phyloP scores from a whole-genome alignment of 2,888 invertebrate genomes.

The Papilio gigon region DNA sequence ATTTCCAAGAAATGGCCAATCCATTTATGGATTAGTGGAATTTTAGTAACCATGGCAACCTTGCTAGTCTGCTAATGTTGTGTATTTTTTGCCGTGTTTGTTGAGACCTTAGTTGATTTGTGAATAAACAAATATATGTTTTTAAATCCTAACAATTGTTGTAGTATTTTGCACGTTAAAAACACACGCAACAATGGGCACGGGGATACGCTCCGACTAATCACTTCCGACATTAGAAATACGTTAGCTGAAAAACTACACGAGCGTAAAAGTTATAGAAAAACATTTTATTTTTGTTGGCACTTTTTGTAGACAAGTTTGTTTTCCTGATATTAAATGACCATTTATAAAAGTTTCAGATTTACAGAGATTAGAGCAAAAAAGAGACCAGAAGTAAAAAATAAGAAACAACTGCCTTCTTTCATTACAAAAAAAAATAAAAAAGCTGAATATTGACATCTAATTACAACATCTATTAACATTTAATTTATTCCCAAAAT shows the following conservation, averaged over 20 bases:
- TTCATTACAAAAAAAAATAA: too few relatives aligned
- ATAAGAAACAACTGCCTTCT: background rate
- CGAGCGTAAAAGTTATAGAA: background rate
- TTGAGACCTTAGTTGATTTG: too few relatives aligned
- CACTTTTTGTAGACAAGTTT: background rate
- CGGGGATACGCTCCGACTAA: conserved; percentile 13
- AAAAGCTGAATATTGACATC: too few relatives aligned
- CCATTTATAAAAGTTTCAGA: too few relatives aligned
- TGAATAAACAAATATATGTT: background rate
- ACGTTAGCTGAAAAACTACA: conserved; percentile 23
- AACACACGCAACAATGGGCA: conserved; percentile 12
- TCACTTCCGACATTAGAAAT: conserved; percentile 26
- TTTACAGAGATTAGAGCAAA: background rate
- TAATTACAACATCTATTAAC: too few relatives aligned
- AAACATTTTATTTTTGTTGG: background rate
- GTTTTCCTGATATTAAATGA: background rate
- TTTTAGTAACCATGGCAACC: too few relatives aligned
- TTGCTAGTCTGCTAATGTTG: too few relatives aligned
- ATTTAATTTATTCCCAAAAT: too few relatives aligned
- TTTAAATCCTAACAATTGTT: background rate
- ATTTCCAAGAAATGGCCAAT: too few relatives aligned
- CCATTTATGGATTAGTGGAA: too few relatives aligned
- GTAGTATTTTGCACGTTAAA: background rate
- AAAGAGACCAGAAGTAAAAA: background rate
- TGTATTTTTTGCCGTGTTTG: too few relatives aligned